phyloP scores from a whole-genome alignment of 1,140 invertebrate species.

The Metopolophium dirhodum region DNA sequence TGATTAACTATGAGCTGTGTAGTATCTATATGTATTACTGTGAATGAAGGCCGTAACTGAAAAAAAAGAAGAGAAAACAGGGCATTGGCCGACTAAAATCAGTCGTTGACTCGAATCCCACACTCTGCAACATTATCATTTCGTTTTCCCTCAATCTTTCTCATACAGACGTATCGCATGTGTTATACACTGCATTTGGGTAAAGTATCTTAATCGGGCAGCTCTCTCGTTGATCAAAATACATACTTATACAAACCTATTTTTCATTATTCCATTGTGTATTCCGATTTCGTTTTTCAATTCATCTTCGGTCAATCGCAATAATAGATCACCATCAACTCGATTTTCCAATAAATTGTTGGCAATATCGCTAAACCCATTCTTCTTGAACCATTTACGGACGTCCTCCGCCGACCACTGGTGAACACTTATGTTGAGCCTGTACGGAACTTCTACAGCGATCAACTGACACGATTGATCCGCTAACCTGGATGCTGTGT shows the following conservation, averaged over 20 bases:
- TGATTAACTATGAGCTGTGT: too few species aligned
- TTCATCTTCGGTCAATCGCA: conserved; percentile 92
- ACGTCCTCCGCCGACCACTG: conserved; percentile 97
- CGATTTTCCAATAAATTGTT: conserved; percentile 86
- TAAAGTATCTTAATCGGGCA: neutral
- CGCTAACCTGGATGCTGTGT: conserved; percentile 95
- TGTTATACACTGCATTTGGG: neutral
- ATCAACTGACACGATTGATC: conserved; percentile 93
- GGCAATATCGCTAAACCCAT: conserved; percentile 87
- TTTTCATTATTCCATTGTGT: conserved; percentile 89
- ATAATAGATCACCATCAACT: conserved; percentile 96
- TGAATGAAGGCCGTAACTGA: too few species aligned
- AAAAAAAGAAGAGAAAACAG: too few species aligned
- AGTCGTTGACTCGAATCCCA: neutral
- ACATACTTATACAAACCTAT: conserved; percentile 68
- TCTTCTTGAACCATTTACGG: conserved; percentile 95
- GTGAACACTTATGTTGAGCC: conserved; percentile 95
- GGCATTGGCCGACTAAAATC: neutral
- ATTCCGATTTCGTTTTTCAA: conserved; percentile 91
- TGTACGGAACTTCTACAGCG: conserved; percentile 95
- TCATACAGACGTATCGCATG: neutral
- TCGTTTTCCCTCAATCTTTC: too few species aligned
- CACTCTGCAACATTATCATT: neutral
- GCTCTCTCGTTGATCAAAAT: too few species aligned
- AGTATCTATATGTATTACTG: too few species aligned